Evolutionary conservation across 2,797 vertebrate genomes (phyloP).

Genomic region (Acanthurus tractus): DNA sequence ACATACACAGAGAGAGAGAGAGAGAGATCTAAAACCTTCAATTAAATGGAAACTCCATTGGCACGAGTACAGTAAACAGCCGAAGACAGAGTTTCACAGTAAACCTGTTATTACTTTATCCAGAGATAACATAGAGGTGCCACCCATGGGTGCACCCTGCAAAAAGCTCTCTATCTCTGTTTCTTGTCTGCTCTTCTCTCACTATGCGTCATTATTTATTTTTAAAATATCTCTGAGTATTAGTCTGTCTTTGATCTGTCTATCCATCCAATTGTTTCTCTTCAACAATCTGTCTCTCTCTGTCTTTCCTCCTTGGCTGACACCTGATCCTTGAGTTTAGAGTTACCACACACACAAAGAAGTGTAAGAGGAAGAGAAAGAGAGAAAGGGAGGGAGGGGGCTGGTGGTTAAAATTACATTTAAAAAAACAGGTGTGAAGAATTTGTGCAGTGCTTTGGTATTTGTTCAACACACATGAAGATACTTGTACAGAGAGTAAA

Average conservation of each 20-base stretch:
- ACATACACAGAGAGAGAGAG: conserved; percentile 2
- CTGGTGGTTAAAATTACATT: conserved; percentile 31
- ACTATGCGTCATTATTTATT: neutral
- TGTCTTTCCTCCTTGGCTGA: conserved; percentile 44
- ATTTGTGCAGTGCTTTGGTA: conserved; percentile 41
- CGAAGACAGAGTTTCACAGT: conserved; percentile 20
- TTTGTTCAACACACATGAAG: conserved; percentile 31
- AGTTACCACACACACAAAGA: conserved; percentile 61
- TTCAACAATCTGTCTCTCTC: neutral
- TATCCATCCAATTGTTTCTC: conserved; percentile 27
- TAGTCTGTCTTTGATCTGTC: neutral
- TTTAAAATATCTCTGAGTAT: neutral
- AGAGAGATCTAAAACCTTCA: neutral
- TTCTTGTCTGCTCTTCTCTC: neutral
- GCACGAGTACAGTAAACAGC: neutral
- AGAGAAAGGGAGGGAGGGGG: conserved; percentile 18
- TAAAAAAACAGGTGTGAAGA: conserved; percentile 62
- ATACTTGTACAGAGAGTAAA: neutral
- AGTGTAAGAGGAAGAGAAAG: conserved; percentile 15
- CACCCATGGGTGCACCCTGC: conserved; percentile 10
- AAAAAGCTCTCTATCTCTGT: neutral
- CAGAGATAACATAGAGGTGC: neutral
- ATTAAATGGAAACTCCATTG: neutral
- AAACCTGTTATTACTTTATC: neutral
- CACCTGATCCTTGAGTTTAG: conserved; percentile 70